Evolutionary conservation across 2,888 invertebrate genomes (phyloP), one percentile per base, ranked within the genome.

Genomic region (Brenthis hecate): DNA sequence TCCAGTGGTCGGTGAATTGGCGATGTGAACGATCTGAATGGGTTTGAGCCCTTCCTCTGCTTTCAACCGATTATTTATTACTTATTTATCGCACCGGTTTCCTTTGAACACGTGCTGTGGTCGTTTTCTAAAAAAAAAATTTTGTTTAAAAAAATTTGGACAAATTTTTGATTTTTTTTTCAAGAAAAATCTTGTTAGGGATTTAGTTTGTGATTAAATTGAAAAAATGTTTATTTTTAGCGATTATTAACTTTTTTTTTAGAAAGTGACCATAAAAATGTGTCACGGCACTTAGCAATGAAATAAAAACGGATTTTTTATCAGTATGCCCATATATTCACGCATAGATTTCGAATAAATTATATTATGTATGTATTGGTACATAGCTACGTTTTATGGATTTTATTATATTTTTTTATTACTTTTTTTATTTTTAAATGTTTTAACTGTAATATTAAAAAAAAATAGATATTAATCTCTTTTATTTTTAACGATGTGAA

Each of bases 331-430:
- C 73, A 71, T 72, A 73, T 71, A 65, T 66, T 61, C 47, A 58
- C 80, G 81, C 82, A 78, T 74, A 80, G 77, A 78, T 78, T 65
- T 72, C 68, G 70, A 70, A 72, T 72, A 72, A 65, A 66, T 56
- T 62, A 67, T 67, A 56, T 68, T 71, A 71, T 51, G 51, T 67
- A 68, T 73, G 65, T 69, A 69, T 73, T 55, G 65, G 69, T 80
- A 82, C 74, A 75, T 78, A 81, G 74, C 72, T 8, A 8, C 54
- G 43, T 53, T 65, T 65, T 61, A 60, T 68, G 58, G 50, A 65
- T 58, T 19, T 43, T 57, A 57, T 56, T 63, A 63, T 68, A 56
- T 72, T 23, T 57, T 67, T 68, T 68, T 56, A 36, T 55, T 68
- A 47, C 14, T 53, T 56, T 43, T 32, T n/a, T 55, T 55, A 58